Evolutionary conservation across 2,888 invertebrate species (phyloP).

Genomic region (Ariolimax columbianus): DNA sequence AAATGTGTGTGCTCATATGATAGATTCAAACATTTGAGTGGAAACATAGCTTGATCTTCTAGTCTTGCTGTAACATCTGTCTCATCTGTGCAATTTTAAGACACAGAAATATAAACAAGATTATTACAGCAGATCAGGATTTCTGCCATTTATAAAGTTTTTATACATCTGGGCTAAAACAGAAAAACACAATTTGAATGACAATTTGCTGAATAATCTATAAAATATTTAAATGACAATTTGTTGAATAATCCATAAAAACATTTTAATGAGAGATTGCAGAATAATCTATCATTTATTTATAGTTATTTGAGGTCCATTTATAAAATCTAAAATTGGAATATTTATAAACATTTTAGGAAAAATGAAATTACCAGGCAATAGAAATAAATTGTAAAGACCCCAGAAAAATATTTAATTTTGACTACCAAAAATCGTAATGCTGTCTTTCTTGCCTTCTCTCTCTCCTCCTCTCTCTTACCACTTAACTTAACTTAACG

Average conservation of each 20-base stretch:
- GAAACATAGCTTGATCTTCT: constrained; percentile 53
- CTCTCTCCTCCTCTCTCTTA: no score
- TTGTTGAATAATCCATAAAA: no score
- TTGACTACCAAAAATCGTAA: no score
- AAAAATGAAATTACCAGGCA: not conserved
- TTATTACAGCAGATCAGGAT: not conserved
- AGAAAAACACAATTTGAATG: no score
- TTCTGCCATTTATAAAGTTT: not conserved
- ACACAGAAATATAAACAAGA: not conserved
- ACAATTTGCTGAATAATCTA: no score
- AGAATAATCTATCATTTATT: no score
- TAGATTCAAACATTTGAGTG: constrained; percentile 58
- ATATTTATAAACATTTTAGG: no score
- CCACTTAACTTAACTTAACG: no score
- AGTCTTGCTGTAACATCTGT: constrained; percentile 57
- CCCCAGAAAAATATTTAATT: not conserved
- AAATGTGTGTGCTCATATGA: constrained; percentile 30
- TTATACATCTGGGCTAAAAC: not conserved
- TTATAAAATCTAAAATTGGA: no score
- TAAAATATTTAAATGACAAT: no score
- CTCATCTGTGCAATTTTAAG: constrained; percentile 51
- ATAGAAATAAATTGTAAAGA: not conserved
- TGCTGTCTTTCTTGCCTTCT: no score
- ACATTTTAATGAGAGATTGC: not conserved
- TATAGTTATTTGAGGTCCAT: no score